phyloP scores from a whole-genome alignment of 1,140 invertebrate genomes.

The Onthophagus taurus region DNA sequence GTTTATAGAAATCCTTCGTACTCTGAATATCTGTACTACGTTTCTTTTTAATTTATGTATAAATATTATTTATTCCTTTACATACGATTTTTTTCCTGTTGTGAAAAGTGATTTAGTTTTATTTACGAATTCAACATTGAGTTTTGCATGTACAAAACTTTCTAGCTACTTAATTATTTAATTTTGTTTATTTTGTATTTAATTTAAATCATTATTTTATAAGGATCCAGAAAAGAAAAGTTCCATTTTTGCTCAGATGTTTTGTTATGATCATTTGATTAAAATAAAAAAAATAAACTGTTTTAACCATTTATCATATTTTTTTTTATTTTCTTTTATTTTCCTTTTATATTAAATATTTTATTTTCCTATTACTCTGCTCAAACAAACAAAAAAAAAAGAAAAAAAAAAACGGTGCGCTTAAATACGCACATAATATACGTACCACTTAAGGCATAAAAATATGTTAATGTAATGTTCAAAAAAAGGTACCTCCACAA shows the following conservation, averaged over 20 bases:
- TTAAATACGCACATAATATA: too few species aligned
- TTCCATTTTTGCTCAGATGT: constrained; percentile 13
- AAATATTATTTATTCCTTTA: constrained; percentile 4
- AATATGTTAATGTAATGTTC: too few species aligned
- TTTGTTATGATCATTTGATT: constrained; percentile 11
- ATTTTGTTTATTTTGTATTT: constrained; percentile 14
- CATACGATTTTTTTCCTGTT: constrained; percentile 7
- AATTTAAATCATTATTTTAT: constrained; percentile 9
- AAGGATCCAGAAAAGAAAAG: constrained; percentile 1
- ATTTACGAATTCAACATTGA: constrained; percentile 1
- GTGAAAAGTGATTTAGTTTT: constrained; percentile 11
- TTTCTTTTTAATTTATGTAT: constrained; percentile 3
- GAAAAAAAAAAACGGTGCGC: too few species aligned
- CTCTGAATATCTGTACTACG: background rate
- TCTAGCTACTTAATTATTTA: constrained; percentile 13
- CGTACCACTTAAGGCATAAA: too few species aligned
- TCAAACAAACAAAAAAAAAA: too few species aligned
- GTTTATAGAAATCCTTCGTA: background rate
- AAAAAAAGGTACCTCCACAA: too few species aligned
- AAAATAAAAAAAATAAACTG: constrained; percentile 10
- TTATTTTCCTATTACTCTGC: too few species aligned
- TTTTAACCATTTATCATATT: constrained; percentile 7
- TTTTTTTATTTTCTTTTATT: constrained; percentile 5
- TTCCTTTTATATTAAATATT: too few species aligned
- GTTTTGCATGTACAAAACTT: constrained; percentile 10